Base-by-base conservation (phyloP, 1,140 invertebrate species). In the Brachionus asplanchnoidis region DNA sequence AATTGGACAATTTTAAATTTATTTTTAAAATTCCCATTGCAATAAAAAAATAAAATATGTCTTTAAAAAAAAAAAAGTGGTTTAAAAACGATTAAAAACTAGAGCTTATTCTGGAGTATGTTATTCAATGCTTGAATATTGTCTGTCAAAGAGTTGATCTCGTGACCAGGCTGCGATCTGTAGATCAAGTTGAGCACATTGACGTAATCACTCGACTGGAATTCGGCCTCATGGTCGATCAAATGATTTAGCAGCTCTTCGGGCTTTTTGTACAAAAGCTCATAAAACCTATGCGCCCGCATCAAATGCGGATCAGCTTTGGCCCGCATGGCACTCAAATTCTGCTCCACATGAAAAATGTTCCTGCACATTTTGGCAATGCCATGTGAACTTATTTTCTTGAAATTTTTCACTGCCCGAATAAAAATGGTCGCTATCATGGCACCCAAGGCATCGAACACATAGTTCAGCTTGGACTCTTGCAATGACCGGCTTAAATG, bases 301-400 rank as follows among this genome's bases (percentile, higher is more conserved):
- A 84, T 84, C 36, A 84, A 70, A 53, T 84, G 60, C 7, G 82
- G 60, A 36, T 84, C 82, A 7, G 60, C 32, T 44, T 44, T 68
- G 7, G 60, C 17, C 2, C 82, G 26, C n/a, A 46, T 84, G 14
- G 60, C 60, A 17, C 60, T 84, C 32, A 84, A 20, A 17, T 68
- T 84, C 70, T 84, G 82, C 28, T 84, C 82, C 3, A 84, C 60
- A 70, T 68, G 40, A 53, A 84, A 84, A 28, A 84, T 84, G 36
- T 84, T 84, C 14, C 82, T 56, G 60, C 82, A 84, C 82, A 84
- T 84, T 70, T 84, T 84, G 11, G 82, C 60, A 26, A 84, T 68
- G 36, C 82, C 82, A 68, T 46, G 60, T 0, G 28, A 42, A 14
- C 82, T 84, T 36, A 84, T 46, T 40, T 68, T 68, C n/a, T 84